Evolutionary conservation across 2,797 vertebrate genomes (phyloP).

Genomic region (Staurois parvus): DNA sequence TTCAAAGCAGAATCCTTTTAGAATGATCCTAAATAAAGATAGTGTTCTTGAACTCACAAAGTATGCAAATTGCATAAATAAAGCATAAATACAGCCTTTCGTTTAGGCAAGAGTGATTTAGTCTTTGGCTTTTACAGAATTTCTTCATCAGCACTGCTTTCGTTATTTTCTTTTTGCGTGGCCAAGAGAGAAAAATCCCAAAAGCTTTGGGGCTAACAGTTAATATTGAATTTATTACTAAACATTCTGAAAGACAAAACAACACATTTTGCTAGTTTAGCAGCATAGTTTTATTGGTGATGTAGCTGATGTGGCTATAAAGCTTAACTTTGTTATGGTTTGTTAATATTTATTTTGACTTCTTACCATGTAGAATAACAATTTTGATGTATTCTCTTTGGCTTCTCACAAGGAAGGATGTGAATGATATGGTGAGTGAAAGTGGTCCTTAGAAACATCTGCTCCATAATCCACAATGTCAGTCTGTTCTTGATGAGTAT

Average conservation of each 20-base stretch:
- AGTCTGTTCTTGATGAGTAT: background rate
- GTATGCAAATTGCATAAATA: background rate
- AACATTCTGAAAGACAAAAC: too few species aligned
- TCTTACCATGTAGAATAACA: too few species aligned
- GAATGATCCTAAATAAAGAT: background rate
- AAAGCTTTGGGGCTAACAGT: background rate
- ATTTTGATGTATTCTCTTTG: too few species aligned
- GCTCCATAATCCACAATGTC: background rate
- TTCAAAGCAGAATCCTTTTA: constrained; percentile 8
- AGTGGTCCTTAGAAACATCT: background rate
- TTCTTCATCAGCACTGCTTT: background rate
- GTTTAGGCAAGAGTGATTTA: background rate
- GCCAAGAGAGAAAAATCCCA: background rate
- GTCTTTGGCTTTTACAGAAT: background rate
- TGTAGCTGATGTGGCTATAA: too few species aligned
- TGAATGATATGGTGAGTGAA: background rate
- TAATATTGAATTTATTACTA: background rate
- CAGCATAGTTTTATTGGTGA: too few species aligned
- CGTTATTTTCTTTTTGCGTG: background rate
- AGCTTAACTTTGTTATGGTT: too few species aligned
- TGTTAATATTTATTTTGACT: too few species aligned
- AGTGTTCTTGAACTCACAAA: background rate
- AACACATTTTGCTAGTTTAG: too few species aligned
- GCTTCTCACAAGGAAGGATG: too few species aligned
- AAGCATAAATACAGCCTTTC: constrained; percentile 9